Conservation (phyloP, 35 echinoderm and acorn worm species). For the Lytechinus variegatus region DNA sequence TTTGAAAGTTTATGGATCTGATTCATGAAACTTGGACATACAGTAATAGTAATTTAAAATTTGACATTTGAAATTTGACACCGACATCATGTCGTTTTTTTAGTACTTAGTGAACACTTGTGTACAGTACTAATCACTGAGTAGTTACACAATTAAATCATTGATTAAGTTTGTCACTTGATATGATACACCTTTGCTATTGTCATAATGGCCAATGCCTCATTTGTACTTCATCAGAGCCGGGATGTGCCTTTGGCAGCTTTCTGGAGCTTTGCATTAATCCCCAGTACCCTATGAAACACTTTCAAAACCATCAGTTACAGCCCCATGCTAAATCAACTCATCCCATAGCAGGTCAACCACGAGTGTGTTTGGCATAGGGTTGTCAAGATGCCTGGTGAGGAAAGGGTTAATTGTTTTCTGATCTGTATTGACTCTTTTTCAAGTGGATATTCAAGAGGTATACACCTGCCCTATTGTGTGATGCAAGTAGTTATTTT, state of each 20-base stretch:
- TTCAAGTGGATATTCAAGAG: slow-evolving; percentile 25
- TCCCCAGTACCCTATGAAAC: background rate
- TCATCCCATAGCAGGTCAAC: background rate
- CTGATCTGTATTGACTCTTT: slow-evolving; percentile 33
- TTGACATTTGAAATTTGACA: no score
- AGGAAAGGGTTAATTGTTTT: background rate
- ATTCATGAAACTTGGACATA: no score
- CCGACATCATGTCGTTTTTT: background rate
- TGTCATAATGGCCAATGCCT: background rate
- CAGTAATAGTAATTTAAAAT: no score
- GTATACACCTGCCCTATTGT: slow-evolving; percentile 25
- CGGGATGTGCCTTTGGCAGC: background rate
- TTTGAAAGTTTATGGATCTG: no score
- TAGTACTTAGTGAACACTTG: background rate
- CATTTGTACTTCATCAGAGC: background rate
- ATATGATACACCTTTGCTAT: background rate
- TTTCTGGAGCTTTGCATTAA: background rate
- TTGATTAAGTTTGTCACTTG: background rate
- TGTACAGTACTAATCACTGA: background rate
- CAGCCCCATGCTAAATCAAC: background rate
- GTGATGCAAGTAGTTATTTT: background rate
- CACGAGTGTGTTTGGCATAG: background rate
- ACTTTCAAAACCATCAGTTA: background rate
- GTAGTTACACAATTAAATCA: background rate
- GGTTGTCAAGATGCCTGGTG: background rate